phyloP scores from a whole-genome alignment of 2,113 vertebrate species.

The Zosterops borbonicus region DNA sequence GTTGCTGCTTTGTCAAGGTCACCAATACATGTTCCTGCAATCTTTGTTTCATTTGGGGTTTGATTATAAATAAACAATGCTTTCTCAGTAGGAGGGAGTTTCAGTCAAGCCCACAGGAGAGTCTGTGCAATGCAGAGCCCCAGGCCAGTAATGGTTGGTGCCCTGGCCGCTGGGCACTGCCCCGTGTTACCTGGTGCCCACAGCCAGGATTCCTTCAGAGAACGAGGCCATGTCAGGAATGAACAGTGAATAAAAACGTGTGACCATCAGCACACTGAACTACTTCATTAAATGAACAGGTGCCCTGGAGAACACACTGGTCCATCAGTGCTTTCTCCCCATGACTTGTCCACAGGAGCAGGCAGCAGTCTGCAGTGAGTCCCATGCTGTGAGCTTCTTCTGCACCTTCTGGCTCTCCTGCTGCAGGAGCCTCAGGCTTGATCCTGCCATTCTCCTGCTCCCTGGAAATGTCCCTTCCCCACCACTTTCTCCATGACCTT shows the following conservation, averaged over 20 bases:
- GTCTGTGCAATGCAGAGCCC: neutral
- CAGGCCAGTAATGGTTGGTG: neutral
- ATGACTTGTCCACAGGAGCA: neutral
- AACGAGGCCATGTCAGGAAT: neutral
- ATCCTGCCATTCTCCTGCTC: neutral
- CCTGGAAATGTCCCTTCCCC: neutral
- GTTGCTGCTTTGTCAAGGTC: neutral
- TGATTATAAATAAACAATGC: neutral
- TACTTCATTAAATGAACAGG: neutral
- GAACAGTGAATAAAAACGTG: neutral
- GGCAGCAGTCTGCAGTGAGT: neutral
- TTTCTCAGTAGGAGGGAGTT: neutral
- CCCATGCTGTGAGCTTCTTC: neutral
- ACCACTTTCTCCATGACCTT: neutral
- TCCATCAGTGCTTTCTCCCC: neutral
- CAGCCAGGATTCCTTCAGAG: neutral
- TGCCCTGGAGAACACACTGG: neutral
- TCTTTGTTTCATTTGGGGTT: neutral
- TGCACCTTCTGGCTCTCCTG: neutral
- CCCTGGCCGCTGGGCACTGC: neutral
- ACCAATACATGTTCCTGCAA: neutral
- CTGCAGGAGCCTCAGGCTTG: neutral
- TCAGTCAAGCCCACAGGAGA: neutral
- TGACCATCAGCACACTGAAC: neutral
- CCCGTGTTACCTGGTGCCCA: fast-evolving